Percentiles rank a stretch among this genome's conserved stretches.
Conservation (phyloP, 2,113 vertebrate genomes). For the Semicossyphus pulcher region DNA sequence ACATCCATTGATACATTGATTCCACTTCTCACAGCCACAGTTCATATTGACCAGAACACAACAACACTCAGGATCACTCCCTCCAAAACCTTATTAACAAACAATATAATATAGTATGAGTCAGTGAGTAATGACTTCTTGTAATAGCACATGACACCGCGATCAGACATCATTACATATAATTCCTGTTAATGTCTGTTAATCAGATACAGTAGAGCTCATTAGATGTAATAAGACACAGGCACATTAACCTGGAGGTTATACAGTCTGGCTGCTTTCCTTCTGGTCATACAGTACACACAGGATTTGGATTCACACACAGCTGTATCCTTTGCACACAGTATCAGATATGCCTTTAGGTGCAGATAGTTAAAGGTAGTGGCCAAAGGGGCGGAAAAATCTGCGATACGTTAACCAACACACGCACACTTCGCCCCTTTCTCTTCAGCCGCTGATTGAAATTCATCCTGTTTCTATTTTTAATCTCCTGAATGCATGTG, state of each 20-base stretch:
- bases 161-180: conserved; percentile 69
- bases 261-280: conserved; percentile 48
- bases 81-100: conserved; percentile 55
- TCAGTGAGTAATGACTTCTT: conserved; percentile 52
- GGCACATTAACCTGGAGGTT: conserved; percentile 71
- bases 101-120: conserved; percentile 48
- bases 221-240: conserved; percentile 75
- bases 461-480: conserved; percentile 37
- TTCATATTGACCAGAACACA: conserved; percentile 13
- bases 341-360: neutral
- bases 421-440: neutral
- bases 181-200: conserved; percentile 71
- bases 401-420: neutral
- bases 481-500: conserved; percentile 14
- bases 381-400: neutral
- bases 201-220: conserved; percentile 71
- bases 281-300: conserved; percentile 37
- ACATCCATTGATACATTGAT: neutral
- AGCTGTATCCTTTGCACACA: neutral
- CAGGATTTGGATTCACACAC: conserved; percentile 12
- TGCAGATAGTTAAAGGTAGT: neutral
- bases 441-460: conserved; percentile 28
- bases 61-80: conserved; percentile 27
- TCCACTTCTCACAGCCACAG: conserved; percentile 2
- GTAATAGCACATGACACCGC: conserved; percentile 50